phyloP scores from a whole-genome alignment of 2,113 vertebrate genomes.

The Osmerus mordax region DNA sequence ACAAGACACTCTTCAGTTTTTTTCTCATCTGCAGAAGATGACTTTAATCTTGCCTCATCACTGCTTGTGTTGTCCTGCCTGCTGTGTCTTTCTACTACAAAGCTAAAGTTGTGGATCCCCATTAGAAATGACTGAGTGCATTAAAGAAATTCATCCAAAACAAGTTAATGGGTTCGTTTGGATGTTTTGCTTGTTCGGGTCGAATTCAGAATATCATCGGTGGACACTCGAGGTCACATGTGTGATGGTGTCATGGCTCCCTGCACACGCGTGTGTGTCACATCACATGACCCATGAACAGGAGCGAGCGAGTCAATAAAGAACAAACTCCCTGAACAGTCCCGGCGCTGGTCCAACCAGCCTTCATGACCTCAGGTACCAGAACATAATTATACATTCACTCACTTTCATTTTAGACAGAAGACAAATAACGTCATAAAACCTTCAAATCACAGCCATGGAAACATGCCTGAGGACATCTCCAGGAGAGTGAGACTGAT shows the following conservation, averaged over 20 bases:
- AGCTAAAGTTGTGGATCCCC: neutral
- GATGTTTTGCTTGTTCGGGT: too few relatives aligned
- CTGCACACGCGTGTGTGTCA: too few relatives aligned
- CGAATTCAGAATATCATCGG: too few relatives aligned
- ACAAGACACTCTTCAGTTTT: neutral
- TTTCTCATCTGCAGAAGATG: neutral
- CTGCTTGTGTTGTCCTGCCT: neutral
- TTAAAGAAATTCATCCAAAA: neutral
- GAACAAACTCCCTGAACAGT: slow-evolving; percentile 6
- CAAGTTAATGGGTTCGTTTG: too few relatives aligned
- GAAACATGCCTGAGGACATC: slow-evolving; percentile 31
- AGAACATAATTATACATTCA: slow-evolving; percentile 36
- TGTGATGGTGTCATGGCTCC: too few relatives aligned
- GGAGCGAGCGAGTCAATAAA: neutral
- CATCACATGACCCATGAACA: neutral
- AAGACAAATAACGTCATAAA: slow-evolving; percentile 48
- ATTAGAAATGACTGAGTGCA: neutral
- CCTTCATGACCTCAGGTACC: slow-evolving; percentile 34
- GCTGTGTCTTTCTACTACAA: neutral
- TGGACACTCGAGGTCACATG: too few relatives aligned
- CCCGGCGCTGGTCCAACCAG: neutral
- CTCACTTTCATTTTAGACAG: slow-evolving; percentile 25
- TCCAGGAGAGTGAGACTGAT: neutral
- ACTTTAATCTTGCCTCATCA: slow-evolving; percentile 3
- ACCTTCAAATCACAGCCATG: slow-evolving; percentile 12